Evolutionary conservation across 2,888 invertebrate genomes (phyloP).

Genomic region (Clepsis dumicolana): DNA sequence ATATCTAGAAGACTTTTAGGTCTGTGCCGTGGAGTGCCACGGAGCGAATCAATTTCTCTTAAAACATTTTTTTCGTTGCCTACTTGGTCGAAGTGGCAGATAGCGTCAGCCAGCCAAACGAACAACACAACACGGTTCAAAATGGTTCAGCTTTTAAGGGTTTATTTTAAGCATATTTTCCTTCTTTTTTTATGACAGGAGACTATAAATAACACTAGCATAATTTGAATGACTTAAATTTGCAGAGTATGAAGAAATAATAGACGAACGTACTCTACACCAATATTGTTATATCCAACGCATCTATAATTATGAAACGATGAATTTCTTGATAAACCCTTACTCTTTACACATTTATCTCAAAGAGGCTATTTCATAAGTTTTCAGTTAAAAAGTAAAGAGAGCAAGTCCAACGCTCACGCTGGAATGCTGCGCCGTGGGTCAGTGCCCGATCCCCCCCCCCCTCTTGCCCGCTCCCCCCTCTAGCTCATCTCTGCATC

Average conservation of each 20-base stretch:
- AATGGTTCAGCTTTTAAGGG: background rate
- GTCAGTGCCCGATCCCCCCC: slow-evolving; percentile 78
- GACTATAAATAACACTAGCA: no score
- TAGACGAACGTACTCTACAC: no score
- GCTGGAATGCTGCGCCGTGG: slow-evolving; percentile 77
- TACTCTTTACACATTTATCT: no score
- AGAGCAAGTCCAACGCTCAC: slow-evolving; percentile 77
- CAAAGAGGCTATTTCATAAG: slow-evolving; percentile 30
- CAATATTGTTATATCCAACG: no score
- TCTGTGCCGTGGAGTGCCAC: slow-evolving; percentile 56
- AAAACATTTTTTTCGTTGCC: slow-evolving; percentile 62
- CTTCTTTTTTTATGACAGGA: background rate
- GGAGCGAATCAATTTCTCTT: slow-evolving; percentile 73
- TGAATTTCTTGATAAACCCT: no score
- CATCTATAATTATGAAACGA: no score
- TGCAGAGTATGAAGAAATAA: no score
- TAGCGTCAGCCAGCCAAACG: slow-evolving; percentile 59
- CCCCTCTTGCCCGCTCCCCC: slow-evolving; percentile 50
- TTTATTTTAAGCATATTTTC: background rate
- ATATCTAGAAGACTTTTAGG: slow-evolving; percentile 49
- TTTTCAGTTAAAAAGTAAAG: slow-evolving; percentile 65
- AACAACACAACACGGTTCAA: background rate
- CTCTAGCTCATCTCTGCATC: slow-evolving; percentile 68
- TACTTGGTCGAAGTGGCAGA: slow-evolving; percentile 56
- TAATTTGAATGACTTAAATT: no score